These are phyloP conservation scores for Stegostoma tigrinum DNA, from an alignment of 2,113 vertebrate genomes.

Conservation along the genomic window DNA sequence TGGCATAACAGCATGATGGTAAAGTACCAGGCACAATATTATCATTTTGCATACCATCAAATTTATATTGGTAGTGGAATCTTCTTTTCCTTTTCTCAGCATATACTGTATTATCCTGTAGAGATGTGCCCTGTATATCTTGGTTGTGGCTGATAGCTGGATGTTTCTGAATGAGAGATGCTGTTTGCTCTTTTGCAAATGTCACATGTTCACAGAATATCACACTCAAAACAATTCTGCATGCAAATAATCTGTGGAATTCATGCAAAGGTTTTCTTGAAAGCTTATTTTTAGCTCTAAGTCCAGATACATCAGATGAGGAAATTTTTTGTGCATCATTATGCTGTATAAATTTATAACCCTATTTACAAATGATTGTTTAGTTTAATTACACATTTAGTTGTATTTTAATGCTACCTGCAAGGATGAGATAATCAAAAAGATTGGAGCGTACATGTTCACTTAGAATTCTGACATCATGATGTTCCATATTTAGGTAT, in stretches of 20 bases:
- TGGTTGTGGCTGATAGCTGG: neutral
- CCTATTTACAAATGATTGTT: neutral
- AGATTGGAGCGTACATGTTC: too few species aligned
- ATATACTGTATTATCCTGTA: neutral
- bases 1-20: neutral
- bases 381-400: neutral
- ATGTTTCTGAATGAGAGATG: neutral
- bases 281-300: neutral
- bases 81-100: neutral
- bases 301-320: neutral
- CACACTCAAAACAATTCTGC: neutral
- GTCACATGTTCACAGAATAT: neutral
- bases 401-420: too few species aligned
- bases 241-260: neutral
- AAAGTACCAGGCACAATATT: neutral
- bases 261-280: neutral
- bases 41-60: neutral
- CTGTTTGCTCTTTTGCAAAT: neutral
- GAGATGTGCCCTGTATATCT: neutral
- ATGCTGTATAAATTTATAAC: neutral
- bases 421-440: too few species aligned
- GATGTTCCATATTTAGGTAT: too few species aligned
- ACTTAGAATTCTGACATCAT: too few species aligned
- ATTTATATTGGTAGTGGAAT: neutral
- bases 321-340: neutral